Conservation (phyloP, 2,888 invertebrate species). For the Ormyrus nitidulus region DNA sequence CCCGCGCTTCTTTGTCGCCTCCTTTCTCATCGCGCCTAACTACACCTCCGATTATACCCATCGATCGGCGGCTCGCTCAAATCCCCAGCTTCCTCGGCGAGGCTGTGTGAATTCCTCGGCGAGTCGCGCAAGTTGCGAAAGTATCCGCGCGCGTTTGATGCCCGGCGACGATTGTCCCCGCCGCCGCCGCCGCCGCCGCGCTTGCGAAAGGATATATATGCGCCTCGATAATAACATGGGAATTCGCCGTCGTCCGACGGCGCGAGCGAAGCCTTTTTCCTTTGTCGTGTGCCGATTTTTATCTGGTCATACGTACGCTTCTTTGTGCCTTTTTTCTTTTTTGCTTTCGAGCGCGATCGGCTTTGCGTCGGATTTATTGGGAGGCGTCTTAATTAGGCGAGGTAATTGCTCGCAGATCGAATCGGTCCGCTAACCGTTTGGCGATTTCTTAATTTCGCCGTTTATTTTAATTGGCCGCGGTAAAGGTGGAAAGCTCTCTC, state of each 20-base stretch:
- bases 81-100: conserved; percentile 18
- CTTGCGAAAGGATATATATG: conserved; percentile 45
- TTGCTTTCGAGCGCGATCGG: neutral
- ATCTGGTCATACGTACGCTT: neutral
- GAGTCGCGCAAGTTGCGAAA: conserved; percentile 8
- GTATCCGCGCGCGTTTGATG: neutral
- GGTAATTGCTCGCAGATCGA: conserved; percentile 29
- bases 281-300: conserved; percentile 32
- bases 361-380: conserved; percentile 8
- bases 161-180: conserved; percentile 42
- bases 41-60: neutral
- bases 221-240: conserved; percentile 42
- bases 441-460: conserved; percentile 26
- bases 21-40: too few relatives aligned
- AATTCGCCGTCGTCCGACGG: conserved; percentile 29
- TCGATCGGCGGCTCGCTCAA: conserved; percentile 20
- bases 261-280: conserved; percentile 21
- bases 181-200: neutral
- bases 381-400: conserved; percentile 43
- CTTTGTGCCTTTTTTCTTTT: neutral
- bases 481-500: conserved; percentile 10
- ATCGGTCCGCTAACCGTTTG: conserved; percentile 5
- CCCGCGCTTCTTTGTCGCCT: too few relatives aligned
- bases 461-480: conserved; percentile 35
- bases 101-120: conserved; percentile 13